phyloP scores from a whole-genome alignment of 2,888 invertebrate genomes.

The Leptinotarsa juncta region DNA sequence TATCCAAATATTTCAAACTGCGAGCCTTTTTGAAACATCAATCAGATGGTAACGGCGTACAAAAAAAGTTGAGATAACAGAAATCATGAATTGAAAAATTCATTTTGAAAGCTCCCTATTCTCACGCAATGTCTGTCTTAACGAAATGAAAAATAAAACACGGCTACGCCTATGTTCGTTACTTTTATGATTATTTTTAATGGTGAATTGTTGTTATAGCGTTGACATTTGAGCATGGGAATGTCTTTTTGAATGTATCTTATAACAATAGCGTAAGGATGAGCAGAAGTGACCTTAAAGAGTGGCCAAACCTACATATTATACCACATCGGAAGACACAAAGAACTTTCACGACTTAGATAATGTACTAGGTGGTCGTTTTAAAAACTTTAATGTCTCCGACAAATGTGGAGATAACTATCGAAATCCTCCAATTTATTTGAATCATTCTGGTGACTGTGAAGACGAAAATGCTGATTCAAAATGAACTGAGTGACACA shows the following conservation, averaged over 20 bases:
- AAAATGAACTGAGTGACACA: neutral
- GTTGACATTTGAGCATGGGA: slow-evolving; percentile 53
- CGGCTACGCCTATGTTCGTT: slow-evolving; percentile 36
- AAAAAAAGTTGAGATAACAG: no score
- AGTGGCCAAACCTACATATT: slow-evolving; percentile 43
- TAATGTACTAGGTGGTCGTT: slow-evolving; percentile 30
- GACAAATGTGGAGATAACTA: neutral
- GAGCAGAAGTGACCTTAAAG: slow-evolving; percentile 46
- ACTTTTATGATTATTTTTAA: slow-evolving; percentile 52
- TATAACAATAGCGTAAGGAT: slow-evolving; percentile 46
- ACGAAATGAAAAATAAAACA: neutral
- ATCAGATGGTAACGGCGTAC: no score
- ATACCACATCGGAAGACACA: slow-evolving; percentile 33
- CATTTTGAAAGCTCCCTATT: no score
- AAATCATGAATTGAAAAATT: no score
- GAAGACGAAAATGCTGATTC: neutral
- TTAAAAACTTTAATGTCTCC: slow-evolving; percentile 19
- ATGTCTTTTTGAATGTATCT: slow-evolving; percentile 44
- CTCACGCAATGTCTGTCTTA: neutral
- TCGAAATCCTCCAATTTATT: neutral
- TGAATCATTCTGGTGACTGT: neutral
- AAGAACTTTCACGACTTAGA: slow-evolving; percentile 44
- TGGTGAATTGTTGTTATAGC: slow-evolving; percentile 46
- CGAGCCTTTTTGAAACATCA: no score
- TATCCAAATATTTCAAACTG: no score